A percentile compares a stretch with the other conserved stretches of the same genome.
Evolutionary conservation across 2,113 vertebrate genomes (phyloP).

Genomic region (Mormyrus lacerda): DNA sequence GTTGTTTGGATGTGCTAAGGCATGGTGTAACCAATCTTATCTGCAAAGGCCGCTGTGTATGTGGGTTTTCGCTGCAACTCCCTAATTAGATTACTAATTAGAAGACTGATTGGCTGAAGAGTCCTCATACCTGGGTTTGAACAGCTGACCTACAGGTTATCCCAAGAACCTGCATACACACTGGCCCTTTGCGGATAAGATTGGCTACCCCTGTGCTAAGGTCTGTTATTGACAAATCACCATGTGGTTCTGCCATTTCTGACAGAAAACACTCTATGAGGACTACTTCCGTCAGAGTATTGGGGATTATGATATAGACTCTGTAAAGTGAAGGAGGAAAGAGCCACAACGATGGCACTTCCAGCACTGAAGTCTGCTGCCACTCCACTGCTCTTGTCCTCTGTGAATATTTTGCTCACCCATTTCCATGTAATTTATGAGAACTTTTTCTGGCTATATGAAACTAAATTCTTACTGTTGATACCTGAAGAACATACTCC

Average conservation of each 20-base stretch:
- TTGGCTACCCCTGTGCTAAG: too few species aligned
- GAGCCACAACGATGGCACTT: background rate
- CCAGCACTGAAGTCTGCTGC: background rate
- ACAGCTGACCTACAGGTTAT: too few species aligned
- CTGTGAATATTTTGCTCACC: background rate
- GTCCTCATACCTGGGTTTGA: too few species aligned
- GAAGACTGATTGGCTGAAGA: too few species aligned
- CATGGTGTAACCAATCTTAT: too few species aligned
- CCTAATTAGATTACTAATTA: too few species aligned
- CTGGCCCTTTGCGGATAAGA: too few species aligned
- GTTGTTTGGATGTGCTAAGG: background rate
- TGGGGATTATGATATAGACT: constrained; percentile 67
- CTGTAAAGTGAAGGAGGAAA: constrained; percentile 23
- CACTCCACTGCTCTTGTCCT: background rate
- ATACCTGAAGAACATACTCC: background rate
- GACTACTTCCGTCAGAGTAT: constrained; percentile 74
- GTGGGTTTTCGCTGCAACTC: too few species aligned
- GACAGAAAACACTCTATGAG: constrained; percentile 68
- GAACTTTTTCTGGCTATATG: background rate
- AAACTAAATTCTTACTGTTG: background rate
- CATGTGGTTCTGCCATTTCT: background rate
- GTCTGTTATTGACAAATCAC: background rate
- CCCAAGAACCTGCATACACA: too few species aligned
- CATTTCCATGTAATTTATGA: background rate
- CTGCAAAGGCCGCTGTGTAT: too few species aligned